Evolutionary conservation across 2,797 vertebrate species (phyloP), one percentile per base, ranked within the genome.

Genomic region (Octomys mimax): DNA sequence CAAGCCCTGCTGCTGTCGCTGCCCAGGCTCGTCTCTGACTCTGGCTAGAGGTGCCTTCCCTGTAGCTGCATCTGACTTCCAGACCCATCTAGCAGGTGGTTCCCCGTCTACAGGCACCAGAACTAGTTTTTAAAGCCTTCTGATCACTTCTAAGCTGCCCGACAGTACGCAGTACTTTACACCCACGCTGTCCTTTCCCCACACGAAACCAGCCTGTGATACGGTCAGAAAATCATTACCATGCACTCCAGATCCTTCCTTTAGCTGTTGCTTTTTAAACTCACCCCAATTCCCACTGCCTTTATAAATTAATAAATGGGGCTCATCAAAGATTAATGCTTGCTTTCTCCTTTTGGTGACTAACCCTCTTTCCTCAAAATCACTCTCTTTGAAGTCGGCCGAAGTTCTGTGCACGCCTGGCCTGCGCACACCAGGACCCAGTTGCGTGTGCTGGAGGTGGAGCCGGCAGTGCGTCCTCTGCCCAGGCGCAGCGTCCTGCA

Each of bases 241-340:
- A 92, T 88, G 90, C 91, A 80, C 64, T 93, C 42, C 85, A 77
- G 71, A 61, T 84, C 26, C 46, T 87, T 86, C 89, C 83, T 78
- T 93, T 28, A 16, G 81, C 83, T 82, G 73, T 95, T 81, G 81
- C 31, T 91, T 97, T 92, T 92, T 84, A 81, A 84, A 80, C 57
- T 94, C n/a, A 92, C 61, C 77, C 71, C 80, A 91, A 79, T 87
- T 97, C 82, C 91, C 62, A 75, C 24, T 68, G 54, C 95, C 93
- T 95, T 93, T 96, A 97, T 92, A 78, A 97, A 97, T 91, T 97
- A 97, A 86, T 96, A 96, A 97, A 87, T 61, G 71, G 82, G 92
- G 26, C 46, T 91, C 91, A 95, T 96, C 73, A 95, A 97, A 97
- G 49, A 96, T 97, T 89, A 91, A 96, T 94, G 54, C 54, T 84